A percentile compares a stretch with the other conserved stretches of the same genome.
Conservation (phyloP, 2,113 vertebrate genomes). For the Macquaria ambigua region DNA sequence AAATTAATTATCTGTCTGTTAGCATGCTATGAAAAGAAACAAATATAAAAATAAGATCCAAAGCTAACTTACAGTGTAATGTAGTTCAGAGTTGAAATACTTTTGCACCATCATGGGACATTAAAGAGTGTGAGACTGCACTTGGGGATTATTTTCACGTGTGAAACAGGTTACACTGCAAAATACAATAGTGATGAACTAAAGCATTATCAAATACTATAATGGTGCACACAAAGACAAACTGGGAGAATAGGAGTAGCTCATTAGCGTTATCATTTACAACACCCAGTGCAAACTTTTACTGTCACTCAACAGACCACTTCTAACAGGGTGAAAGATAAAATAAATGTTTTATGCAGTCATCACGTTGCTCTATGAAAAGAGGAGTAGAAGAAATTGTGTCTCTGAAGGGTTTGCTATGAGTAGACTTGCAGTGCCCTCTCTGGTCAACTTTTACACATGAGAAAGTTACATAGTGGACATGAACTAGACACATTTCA, state of each 20-base stretch:
- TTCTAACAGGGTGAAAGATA: not conserved
- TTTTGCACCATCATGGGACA: conserved; percentile 19
- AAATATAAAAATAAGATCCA: conserved; percentile 33
- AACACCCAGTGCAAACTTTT: conserved; percentile 28
- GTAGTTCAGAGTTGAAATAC: conserved; percentile 20
- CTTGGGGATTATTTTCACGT: not conserved
- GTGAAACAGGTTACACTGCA: conserved; percentile 9
- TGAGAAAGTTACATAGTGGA: not conserved
- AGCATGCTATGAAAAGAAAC: conserved; percentile 31
- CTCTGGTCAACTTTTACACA: conserved; percentile 17
- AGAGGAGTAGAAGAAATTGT: not conserved
- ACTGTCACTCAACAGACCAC: not conserved
- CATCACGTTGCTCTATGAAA: not conserved
- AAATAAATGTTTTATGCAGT: conserved; percentile 1
- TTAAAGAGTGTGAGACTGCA: not conserved
- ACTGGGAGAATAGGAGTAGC: not conserved
- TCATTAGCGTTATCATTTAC: not conserved
- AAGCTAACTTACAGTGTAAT: conserved; percentile 31
- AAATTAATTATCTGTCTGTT: conserved; percentile 45
- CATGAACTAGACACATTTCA: not conserved
- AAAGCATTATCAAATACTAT: conserved; percentile 19
- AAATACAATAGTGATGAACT: conserved; percentile 21
- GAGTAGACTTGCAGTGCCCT: conserved; percentile 11
- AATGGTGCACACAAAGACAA: conserved; percentile 19
- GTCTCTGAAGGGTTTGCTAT: not conserved